These are phyloP conservation scores for Apodemia zela DNA, from an alignment of 2,888 invertebrate species.

Conservation along the genomic window DNA sequence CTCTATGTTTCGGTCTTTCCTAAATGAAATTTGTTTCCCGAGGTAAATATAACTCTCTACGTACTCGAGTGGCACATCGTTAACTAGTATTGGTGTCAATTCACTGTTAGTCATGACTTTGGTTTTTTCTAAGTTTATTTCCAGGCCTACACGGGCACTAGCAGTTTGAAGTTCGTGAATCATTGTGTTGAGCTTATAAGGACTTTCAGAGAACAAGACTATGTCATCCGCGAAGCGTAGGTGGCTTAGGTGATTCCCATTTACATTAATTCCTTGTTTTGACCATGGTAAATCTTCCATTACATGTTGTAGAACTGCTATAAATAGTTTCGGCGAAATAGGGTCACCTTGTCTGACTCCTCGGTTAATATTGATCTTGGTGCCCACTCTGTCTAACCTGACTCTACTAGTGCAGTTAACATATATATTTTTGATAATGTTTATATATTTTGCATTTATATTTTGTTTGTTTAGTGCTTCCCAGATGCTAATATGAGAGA, in stretches of 20 bases:
- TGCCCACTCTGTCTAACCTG: slow-evolving; percentile 8
- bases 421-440: slow-evolving; percentile 23
- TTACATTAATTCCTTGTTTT: slow-evolving; percentile 26
- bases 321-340: too few relatives aligned
- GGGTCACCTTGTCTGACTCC: slow-evolving; percentile 24
- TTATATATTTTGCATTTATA: slow-evolving; percentile 16
- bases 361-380: slow-evolving; percentile 23
- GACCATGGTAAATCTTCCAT: slow-evolving; percentile 26
- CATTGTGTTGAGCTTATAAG: neutral
- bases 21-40: too few relatives aligned
- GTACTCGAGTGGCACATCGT: too few relatives aligned
- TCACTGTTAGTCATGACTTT: too few relatives aligned
- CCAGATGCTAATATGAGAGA: slow-evolving; percentile 6
- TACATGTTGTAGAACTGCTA: neutral
- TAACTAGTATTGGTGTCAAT: too few relatives aligned
- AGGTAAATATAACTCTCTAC: too few relatives aligned
- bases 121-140: too few relatives aligned
- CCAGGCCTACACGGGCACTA: neutral
- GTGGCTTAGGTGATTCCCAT: slow-evolving; percentile 24
- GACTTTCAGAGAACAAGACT: slow-evolving; percentile 21
- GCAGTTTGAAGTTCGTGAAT: slow-evolving; percentile 5
- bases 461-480: slow-evolving; percentile 11
- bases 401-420: slow-evolving; percentile 25
- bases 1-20: too few relatives aligned
- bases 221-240: slow-evolving; percentile 29